These are phyloP conservation scores for Germaria angustata DNA, from an alignment of 2,888 invertebrate genomes.

Conservation along the genomic window DNA sequence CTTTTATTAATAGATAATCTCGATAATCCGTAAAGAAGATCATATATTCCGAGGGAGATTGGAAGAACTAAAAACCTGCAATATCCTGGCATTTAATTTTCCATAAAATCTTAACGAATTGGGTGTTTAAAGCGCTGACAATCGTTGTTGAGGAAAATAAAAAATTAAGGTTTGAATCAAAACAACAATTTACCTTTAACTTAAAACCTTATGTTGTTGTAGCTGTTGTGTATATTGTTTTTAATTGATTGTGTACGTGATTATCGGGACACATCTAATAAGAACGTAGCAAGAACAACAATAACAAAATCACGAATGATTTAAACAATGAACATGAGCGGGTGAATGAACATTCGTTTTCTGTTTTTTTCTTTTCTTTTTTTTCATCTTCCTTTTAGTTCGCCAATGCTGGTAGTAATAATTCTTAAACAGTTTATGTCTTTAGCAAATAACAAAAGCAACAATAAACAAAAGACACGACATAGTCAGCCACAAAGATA, in stretches of 20 bases:
- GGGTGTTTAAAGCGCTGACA: constrained; percentile 1
- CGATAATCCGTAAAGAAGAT: too few species aligned
- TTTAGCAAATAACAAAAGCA: constrained; percentile 30
- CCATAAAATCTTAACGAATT: not conserved
- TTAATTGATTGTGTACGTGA: constrained; percentile 67
- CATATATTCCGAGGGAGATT: too few species aligned
- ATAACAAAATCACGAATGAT: constrained; percentile 52
- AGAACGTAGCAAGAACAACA: not conserved
- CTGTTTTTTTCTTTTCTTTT: not conserved
- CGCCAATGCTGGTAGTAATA: constrained; percentile 11
- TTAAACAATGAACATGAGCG: constrained; percentile 32
- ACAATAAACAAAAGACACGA: not conserved
- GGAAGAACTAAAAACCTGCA: too few species aligned
- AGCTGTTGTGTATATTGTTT: constrained; percentile 30
- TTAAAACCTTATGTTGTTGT: constrained; percentile 3
- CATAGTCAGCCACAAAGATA: constrained; percentile 19
- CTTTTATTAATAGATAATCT: too few species aligned
- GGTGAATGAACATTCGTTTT: constrained; percentile 14
- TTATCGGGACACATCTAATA: constrained; percentile 64
- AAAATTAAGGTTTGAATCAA: constrained; percentile 37
- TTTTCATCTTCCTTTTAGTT: not conserved
- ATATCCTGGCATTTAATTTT: too few species aligned
- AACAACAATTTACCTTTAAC: constrained; percentile 52
- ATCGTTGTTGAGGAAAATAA: not conserved
- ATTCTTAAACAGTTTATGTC: constrained; percentile 55